A percentile compares a stretch with the other conserved stretches of the same genome.
Evolutionary conservation across 2,888 invertebrate genomes (phyloP).

Genomic region (Idaea aversata): DNA sequence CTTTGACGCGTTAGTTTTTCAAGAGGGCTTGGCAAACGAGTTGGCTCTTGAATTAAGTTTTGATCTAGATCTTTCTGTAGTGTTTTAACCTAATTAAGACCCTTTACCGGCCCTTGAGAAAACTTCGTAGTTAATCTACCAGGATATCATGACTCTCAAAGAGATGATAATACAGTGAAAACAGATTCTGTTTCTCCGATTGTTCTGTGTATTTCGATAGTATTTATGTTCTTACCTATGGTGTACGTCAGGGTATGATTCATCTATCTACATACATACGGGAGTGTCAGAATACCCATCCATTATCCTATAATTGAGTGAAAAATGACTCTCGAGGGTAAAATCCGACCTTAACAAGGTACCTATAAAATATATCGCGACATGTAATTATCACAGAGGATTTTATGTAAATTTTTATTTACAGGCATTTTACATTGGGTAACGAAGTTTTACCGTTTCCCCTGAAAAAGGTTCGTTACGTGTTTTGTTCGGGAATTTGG

Average conservation of each 20-base stretch:
- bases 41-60: background rate
- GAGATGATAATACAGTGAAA: too few species aligned
- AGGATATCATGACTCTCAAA: too few species aligned
- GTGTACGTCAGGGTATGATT: background rate
- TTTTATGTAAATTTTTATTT: conserved; percentile 9
- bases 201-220: too few species aligned
- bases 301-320: conserved; percentile 12
- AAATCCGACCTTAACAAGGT: background rate
- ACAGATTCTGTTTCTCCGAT: too few species aligned
- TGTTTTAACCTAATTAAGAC: background rate
- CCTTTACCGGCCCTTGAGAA: background rate
- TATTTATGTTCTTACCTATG: too few species aligned
- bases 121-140: background rate
- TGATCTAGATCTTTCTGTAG: background rate
- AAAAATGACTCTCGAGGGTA: conserved; percentile 7
- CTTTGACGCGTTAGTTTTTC: background rate
- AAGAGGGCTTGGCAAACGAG: background rate
- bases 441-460: too few species aligned
- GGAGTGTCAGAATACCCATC: background rate
- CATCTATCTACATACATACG: background rate
- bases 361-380: background rate
- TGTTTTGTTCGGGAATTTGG: too few species aligned
- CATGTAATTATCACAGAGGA: background rate
- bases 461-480: too few species aligned
- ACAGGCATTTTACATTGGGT: background rate